Evolutionary conservation across 2,113 vertebrate genomes (phyloP), one percentile per base, ranked within the genome.

Genomic region (Hydrolagus affinis): DNA sequence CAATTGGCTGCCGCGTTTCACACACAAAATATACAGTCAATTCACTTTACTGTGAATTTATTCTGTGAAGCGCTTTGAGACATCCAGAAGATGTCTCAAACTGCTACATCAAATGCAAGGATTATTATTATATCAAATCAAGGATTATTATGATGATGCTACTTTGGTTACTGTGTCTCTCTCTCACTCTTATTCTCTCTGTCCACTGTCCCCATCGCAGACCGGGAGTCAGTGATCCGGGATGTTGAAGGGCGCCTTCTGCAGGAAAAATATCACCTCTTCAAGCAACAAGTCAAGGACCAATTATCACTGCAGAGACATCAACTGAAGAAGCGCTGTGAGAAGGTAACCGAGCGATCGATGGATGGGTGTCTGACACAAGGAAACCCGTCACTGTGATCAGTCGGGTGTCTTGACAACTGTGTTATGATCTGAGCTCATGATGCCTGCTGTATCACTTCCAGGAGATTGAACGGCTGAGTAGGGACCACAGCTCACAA

Each of bases 191-290:
- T 12, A 4, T 68, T 14, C 66, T 30, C 11, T 60, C 15, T 19
- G 10, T n/a, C 68, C 64, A 85, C 25, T 73, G 72, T 73, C 15
- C 66, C 19, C 44, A 15, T 30, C 66, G 0, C 86, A 94, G 93
- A 92, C 32, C 91, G 93, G 0, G 92, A 94, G 72, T 88, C 91
- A 0, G 89, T 91, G 76, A 91, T 94, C 86, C 91, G 92, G 91
- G 91, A 89, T 78, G 85, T 93, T 86, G 93, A 94, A 86, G 91
- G 92, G 66, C 90, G 91, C 28, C 91, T 93, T 86, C 89, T 93
- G 59, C 91, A 92, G 87, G 91, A 93, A 83, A 93, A 92, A 86
- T 93, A 93, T 86, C 91, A 94, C 75, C 87, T 93, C 66, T 94
- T 93, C 85, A 91, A 90, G 87, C 92, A 93, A 87, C 93, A 94